Evolutionary conservation across 2,888 invertebrate genomes (phyloP), one percentile per base, ranked within the genome.

Genomic region (Cabera pusaria): DNA sequence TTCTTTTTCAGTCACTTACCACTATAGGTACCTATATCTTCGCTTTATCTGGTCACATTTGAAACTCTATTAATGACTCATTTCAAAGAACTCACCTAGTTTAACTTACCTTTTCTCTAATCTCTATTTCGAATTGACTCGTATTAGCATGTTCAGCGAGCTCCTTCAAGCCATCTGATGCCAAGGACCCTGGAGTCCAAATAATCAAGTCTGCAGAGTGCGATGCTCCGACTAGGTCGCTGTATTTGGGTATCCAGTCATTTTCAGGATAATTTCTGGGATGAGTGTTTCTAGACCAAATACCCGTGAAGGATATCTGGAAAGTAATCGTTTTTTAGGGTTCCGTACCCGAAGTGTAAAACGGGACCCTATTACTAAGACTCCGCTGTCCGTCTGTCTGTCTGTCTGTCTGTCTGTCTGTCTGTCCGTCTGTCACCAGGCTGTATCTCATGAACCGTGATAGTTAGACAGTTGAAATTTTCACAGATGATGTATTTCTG

Each of bases 241-340:
- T 87, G 52, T 72, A 87, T 3, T 64, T 67, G 3, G 83, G 83
- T 2, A 74, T 38, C 84, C 84, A 84, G 29, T 85, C 85, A 38
- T 83, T 86, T 40, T 86, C 85, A 0, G 87, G 87, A 11, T 72
- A 86, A 0, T 69, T 40, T 1, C 67, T 70, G 0, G 81, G 80
- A 46, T 87, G 87, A 0, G 83, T 86, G 43, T 86, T 80, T 1
- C 85, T 67, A 0, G 86, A 87, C 87, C 87, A 87, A 16, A 83
- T 59, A 1, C 87, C 87, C 1, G 73, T 78, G 35, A 86, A 87
- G 0, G 73, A 64, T 12, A 86, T 48, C 86, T 86, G 22, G 1
- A 35, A 33, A 5, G 26, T 23, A 3, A 21, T 5, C 2, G 16
- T 6, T 24, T 10, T 8, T 7, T 12, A 8, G n/a, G 3, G 5